These are phyloP conservation scores for Phasianus colchicus DNA, from an alignment of 2,113 vertebrate species.

Conservation along the genomic window DNA sequence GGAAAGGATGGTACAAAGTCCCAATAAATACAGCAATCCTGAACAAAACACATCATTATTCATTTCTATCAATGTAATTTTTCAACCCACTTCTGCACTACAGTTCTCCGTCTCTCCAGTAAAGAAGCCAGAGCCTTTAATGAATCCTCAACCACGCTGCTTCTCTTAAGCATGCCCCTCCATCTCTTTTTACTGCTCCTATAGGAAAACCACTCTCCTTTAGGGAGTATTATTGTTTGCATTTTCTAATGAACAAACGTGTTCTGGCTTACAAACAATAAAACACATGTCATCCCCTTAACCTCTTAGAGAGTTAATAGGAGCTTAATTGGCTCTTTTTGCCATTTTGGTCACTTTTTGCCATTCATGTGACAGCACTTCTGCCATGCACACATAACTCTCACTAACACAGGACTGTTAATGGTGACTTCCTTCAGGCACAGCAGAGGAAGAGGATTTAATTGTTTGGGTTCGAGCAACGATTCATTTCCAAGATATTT, in stretches of 20 bases:
- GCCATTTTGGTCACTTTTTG: background rate
- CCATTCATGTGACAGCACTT: background rate
- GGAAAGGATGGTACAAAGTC: background rate
- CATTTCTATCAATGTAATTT: background rate
- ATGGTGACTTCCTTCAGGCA: background rate
- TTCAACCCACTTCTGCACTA: background rate
- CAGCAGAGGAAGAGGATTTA: background rate
- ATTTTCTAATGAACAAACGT: background rate
- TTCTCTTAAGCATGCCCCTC: background rate
- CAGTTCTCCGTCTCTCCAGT: background rate
- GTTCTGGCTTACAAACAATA: background rate
- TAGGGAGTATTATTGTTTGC: background rate
- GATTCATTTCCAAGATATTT: background rate
- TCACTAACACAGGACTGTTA: background rate
- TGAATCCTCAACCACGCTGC: background rate
- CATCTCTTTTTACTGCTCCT: background rate
- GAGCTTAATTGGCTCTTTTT: background rate
- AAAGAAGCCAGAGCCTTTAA: background rate
- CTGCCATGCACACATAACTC: fast-evolving
- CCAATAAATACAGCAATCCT: background rate
- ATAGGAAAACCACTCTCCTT: background rate
- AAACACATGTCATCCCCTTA: background rate
- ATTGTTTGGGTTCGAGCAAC: background rate
- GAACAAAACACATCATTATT: background rate
- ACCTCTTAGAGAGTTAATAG: background rate